Evolutionary conservation across 2,113 vertebrate genomes (phyloP), one percentile per base, ranked within the genome.

Genomic region (Stercorarius parasiticus): DNA sequence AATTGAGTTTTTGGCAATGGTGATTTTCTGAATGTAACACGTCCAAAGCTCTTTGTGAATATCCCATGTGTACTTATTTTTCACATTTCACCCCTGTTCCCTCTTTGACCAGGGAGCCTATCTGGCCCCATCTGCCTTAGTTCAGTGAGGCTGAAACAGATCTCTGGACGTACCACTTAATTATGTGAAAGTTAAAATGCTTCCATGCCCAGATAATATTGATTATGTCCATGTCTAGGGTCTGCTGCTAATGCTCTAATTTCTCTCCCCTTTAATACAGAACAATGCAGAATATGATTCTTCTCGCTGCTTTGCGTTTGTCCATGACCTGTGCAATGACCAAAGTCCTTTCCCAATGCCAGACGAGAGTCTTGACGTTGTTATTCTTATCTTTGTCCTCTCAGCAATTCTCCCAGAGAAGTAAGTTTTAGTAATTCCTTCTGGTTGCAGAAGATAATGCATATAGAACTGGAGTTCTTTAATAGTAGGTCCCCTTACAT

Each of bases 361-460:
- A 15, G 94, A 98, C 2, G 97, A 97, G 84, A 99, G 98, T 92
- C 98, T 99, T 45, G 99, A 99, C 40, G 90, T 99, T 91, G 97
- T 99, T 36, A 98, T 99, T 91, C 98, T 99, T 71, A 99, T 99
- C 97, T 99, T 99, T 96, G 99, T 99, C 79, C 98, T 99, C 56
- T 99, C 99, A 34, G 99, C 99, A 2, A 86, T 99, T 96, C 98
- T 98, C 97, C 99, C 99, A 42, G 97, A 99, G 93, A 99, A 99
- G 99, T 99, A 98, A 97, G 99, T 98, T 81, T 38, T 64, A 80
- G 56, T 61, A 71, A 85, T 90, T 92, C 45, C n/a, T 82, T 85
- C 58, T 92, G 52, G 45, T 74, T 82, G 40, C 61, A 72, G 56
- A 50, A 91, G 78, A 61, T 71, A 50, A n/a, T 40, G 27, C 20